Base-by-base conservation (phyloP, 2,797 vertebrate species). In the Etheostoma perlongum region DNA sequence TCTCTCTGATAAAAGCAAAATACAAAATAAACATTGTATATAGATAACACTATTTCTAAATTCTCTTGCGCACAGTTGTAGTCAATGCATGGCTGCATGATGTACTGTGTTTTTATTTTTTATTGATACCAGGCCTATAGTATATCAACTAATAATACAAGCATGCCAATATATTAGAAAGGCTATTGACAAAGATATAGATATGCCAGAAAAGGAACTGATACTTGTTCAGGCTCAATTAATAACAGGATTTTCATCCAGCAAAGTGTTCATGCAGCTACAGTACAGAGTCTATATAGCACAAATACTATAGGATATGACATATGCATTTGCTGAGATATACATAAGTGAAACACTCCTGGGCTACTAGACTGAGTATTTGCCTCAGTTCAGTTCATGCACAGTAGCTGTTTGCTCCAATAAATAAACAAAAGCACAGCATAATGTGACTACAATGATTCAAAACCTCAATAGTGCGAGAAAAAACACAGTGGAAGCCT, bases 401-500 rank as follows among this genome's bases (percentile, higher is more conserved):
- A 48, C 21, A 60, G 13, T 6, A 42, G 6, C 25, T 51, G 23
- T 19, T 19, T 62, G 13, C 10, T n/a, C 16, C 12, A 14, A 33
- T 36, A 52, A 67, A 52, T 4, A 14, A 53, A 19, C 4, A 47
- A 51, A 65, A 59, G 30, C 19, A 47, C 21, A n/a, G 19, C 5
- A 69, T 8, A 18, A 40, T 19, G 36, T 8, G 23, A 44, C 11
- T 9, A 53, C 10, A 1, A 12, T 12, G 33, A 19, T 14, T 54
- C 59, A 33, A 49, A 12, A 15, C 52, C 2, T 75, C 58, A 52
- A 0, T 0, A 10, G 10, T 33, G 16, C 42, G 9, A 72, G 15
- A 2, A 18, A 23, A 23, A 71, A 49, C 40, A 53, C 8, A 64
- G 33, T 70, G n/a, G 27, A 15, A 62, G 48, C 74, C 94, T 95